These are phyloP conservation scores for Heliconius sara DNA, from an alignment of 2,888 invertebrate genomes.

Conservation along the genomic window DNA sequence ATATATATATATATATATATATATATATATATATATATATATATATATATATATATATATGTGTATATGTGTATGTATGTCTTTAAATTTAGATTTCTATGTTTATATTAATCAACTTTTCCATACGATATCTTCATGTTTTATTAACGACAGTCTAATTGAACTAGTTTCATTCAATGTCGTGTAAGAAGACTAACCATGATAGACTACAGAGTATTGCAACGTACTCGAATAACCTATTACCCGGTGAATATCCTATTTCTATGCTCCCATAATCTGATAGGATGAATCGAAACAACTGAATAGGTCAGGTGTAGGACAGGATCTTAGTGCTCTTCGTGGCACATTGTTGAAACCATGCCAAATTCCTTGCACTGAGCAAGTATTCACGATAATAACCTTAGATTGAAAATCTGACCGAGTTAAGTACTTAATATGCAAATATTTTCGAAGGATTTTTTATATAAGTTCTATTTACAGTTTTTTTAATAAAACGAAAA, in stretches of 20 bases:
- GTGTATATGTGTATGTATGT: too few relatives aligned
- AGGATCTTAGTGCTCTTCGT: not conserved
- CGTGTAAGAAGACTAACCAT: not conserved
- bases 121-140: not conserved
- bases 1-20: too few relatives aligned
- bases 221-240: not conserved
- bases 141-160: not conserved
- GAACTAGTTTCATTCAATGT: not conserved
- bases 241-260: not conserved
- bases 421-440: not conserved
- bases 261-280: not conserved
- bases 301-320: not conserved
- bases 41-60: too few relatives aligned
- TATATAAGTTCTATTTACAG: too few relatives aligned
- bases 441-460: not conserved
- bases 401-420: slow-evolving; percentile 1
- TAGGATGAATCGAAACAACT: not conserved
- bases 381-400: not conserved
- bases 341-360: slow-evolving; percentile 16
- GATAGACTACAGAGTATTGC: not conserved
- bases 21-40: too few relatives aligned
- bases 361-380: not conserved
- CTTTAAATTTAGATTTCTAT: too few relatives aligned
- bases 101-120: not conserved
- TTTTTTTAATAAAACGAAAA: too few relatives aligned